A percentile compares a stretch with the other conserved stretches of the same genome.
These are phyloP conservation scores for Megaceryle alcyon DNA, from an alignment of 2,797 vertebrate species.

Conservation along the genomic window DNA sequence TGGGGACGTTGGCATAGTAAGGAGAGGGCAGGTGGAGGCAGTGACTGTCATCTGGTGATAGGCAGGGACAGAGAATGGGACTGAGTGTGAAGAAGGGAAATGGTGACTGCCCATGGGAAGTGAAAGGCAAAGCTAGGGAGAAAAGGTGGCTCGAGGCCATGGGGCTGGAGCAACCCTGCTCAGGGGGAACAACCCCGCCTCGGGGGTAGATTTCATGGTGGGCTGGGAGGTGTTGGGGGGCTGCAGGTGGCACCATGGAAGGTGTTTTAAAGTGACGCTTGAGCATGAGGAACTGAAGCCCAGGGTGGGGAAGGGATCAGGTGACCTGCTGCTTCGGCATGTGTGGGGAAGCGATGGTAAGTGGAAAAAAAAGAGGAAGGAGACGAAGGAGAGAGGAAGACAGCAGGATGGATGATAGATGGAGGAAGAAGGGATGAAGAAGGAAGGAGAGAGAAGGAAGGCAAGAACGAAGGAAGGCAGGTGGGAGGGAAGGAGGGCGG, in stretches of 20 bases:
- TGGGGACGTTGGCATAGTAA: accelerated
- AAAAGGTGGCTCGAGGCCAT: accelerated
- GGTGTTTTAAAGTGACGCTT: too few species aligned
- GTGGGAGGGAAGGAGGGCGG: too few species aligned
- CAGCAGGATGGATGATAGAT: background rate
- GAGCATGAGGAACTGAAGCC: background rate
- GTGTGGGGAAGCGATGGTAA: too few species aligned
- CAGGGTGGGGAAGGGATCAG: background rate
- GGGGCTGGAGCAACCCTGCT: background rate
- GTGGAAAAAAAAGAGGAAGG: too few species aligned
- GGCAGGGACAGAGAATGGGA: background rate
- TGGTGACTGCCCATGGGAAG: too few species aligned
- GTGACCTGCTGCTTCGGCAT: accelerated
- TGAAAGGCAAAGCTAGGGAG: background rate
- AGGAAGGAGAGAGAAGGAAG: too few species aligned
- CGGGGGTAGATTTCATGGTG: background rate
- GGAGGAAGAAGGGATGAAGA: too few species aligned
- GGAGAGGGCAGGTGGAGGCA: background rate
- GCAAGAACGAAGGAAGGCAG: too few species aligned
- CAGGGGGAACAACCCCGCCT: too few species aligned
- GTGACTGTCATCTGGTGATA: background rate
- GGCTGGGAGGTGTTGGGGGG: background rate
- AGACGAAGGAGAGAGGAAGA: accelerated
- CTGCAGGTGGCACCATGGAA: too few species aligned
- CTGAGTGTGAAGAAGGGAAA: background rate